A percentile compares a stretch with the other conserved stretches of the same genome.
Conservation (phyloP, 2,797 vertebrate species). For the Masticophis lateralis region DNA sequence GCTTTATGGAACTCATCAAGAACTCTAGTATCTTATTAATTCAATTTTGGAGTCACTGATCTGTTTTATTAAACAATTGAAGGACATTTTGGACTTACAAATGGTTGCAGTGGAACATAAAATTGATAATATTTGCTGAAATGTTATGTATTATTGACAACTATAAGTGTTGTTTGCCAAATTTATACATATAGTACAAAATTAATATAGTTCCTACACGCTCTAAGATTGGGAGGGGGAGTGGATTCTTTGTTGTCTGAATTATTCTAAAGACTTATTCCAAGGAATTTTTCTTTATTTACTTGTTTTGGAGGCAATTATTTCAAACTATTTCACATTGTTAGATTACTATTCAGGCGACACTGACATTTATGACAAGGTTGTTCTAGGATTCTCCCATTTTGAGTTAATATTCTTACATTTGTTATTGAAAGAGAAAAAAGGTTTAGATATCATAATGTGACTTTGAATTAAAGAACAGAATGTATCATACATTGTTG, state of each 20-base stretch:
- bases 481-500: background rate
- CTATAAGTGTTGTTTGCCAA: background rate
- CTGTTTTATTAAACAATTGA: background rate
- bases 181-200: background rate
- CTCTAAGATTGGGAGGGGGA: background rate
- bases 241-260: background rate
- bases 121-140: background rate
- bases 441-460: background rate
- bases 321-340: background rate
- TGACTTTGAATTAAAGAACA: background rate
- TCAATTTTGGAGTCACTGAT: background rate
- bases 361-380: background rate
- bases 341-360: background rate
- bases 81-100: background rate
- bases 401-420: background rate
- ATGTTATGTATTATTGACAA: background rate
- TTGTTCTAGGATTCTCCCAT: background rate
- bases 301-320: background rate
- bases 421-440: background rate
- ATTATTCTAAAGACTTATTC: background rate
- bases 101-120: background rate
- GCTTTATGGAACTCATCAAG: background rate
- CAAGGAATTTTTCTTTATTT: background rate
- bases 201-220: background rate
- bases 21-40: background rate